Base-by-base conservation (phyloP, 2,888 invertebrate genomes). In the Herminia tarsipennalis region DNA sequence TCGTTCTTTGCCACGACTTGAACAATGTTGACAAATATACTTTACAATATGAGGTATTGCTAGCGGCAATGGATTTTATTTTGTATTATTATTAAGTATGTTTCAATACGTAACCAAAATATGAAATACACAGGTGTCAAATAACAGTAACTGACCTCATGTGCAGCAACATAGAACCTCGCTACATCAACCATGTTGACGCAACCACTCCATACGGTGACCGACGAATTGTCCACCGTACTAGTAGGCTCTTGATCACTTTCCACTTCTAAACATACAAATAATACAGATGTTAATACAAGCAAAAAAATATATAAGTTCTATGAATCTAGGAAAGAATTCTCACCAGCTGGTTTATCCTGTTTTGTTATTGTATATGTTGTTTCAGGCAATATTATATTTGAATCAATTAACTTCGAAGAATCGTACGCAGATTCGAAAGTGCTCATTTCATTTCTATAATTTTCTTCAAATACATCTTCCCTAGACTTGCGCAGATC, bases 141-240 rank as follows among this genome's bases (percentile, higher is more conserved):
- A 5, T 22, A 0, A 0, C 5, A 5, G 1, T 27, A 33, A 25
- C 39, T 16, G 28, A 97, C 96, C 77, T 95, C 94, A 74, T 96
- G 95, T 2, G 97, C 95, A 6, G 95, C 94, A 5, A 97, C 96
- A 63, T 95, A 94, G 73, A 98, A 97, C 65, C 96, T 95, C 0
- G 97, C 96, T 0, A 98, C 96, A 73, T 98, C 98, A 3, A 96
- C 95, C 97, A 98, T 98, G 70, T 95, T 95, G 4, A 98, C 94
- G 56, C 94, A 95, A 1, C 98, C 98, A 48, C 94, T 95, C 97
- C 97, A 97, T 18, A 95, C 92, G 0, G 93, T 92, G 0, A 91
- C 88, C 0, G 86, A 78, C 0, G 91, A 77, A 45, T 81, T 79
- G 4, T 92, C 90, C 2, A 96, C 96, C 3, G 96, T 96, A 27